phyloP scores from a whole-genome alignment of 53 echinoderm and acorn worm genomes.

The Pentamera pediparva region DNA sequence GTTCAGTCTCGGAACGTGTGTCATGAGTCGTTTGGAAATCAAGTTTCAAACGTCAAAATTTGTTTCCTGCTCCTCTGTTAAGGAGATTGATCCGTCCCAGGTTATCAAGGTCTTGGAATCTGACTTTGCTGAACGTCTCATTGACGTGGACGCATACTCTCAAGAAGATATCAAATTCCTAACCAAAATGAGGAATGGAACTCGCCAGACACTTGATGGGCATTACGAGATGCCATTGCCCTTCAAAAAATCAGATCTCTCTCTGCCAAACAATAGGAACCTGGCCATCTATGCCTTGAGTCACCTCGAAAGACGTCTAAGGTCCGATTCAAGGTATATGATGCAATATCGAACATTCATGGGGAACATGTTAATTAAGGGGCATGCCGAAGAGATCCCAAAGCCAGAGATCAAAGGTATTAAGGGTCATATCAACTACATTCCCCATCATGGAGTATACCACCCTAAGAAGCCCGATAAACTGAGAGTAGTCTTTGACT shows the following conservation, averaged over 20 bases:
- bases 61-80: background rate
- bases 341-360: constrained; percentile 36
- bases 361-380: constrained; percentile 19
- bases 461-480: constrained; percentile 32
- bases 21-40: background rate
- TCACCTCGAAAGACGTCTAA: constrained; percentile 33
- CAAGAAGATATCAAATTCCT: constrained; percentile 24
- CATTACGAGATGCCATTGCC: constrained; percentile 51
- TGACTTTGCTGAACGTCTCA: background rate
- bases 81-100: background rate
- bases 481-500: background rate
- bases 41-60: too few relatives aligned
- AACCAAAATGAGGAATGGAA: constrained; percentile 27
- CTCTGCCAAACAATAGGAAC: constrained; percentile 34
- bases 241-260: constrained; percentile 5
- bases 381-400: constrained; percentile 35
- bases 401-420: background rate
- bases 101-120: background rate
- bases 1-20: too few relatives aligned
- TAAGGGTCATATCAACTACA: constrained; percentile 2
- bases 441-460: constrained; percentile 46
- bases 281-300: constrained; percentile 9
- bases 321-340: constrained; percentile 15
- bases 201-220: constrained; percentile 19
- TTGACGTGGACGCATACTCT: background rate